These are phyloP conservation scores for Arizona elegans DNA, from an alignment of 2,113 vertebrate species.

Conservation along the genomic window DNA sequence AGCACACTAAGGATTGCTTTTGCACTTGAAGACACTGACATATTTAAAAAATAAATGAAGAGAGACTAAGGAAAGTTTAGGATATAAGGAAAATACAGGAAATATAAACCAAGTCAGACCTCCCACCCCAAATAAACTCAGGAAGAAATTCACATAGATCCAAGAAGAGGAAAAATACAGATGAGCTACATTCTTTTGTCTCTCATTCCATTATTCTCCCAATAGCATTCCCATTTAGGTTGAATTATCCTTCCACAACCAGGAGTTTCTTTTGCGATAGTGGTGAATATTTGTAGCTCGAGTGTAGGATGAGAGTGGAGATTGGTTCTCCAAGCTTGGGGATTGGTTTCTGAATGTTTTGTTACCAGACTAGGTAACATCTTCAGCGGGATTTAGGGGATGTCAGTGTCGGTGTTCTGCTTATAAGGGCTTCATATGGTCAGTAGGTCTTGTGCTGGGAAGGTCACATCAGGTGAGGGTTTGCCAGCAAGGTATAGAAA, in stretches of 20 bases:
- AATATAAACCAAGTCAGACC: not conserved
- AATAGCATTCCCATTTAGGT: not conserved
- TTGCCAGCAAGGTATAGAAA: not conserved
- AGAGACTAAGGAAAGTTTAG: not conserved
- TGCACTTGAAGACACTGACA: not conserved
- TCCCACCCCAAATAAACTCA: not conserved
- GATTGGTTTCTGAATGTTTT: not conserved
- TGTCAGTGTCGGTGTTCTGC: not conserved
- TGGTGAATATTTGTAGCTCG: not conserved
- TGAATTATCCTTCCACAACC: not conserved
- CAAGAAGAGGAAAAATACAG: not conserved
- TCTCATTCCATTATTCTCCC: not conserved
- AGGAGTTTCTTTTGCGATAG: not conserved
- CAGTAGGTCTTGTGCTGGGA: not conserved
- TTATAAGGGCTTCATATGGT: not conserved
- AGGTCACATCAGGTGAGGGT: not conserved
- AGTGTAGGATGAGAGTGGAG: not conserved
- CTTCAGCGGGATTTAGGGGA: not conserved
- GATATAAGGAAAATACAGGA: not conserved
- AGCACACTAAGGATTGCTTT: not conserved
- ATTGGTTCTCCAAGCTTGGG: not conserved
- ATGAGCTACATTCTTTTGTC: not conserved
- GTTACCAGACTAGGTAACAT: not conserved
- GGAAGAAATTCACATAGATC: not conserved
- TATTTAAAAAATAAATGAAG: not conserved